Evolutionary conservation across 2,113 vertebrate genomes (phyloP), one percentile per base, ranked within the genome.

Genomic region (Phyllostomus discolor): DNA sequence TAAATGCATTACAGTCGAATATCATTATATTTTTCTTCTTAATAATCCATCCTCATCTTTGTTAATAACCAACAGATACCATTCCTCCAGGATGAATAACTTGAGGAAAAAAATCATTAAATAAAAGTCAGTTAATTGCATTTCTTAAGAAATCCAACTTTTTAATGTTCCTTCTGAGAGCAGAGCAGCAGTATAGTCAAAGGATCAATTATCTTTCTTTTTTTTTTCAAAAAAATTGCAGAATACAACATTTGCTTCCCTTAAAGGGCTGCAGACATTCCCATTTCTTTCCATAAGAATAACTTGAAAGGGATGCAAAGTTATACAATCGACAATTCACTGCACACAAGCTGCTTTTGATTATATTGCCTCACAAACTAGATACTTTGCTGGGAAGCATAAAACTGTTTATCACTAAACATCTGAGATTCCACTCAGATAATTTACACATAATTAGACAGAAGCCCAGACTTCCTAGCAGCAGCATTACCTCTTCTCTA

Each of bases 401-500:
- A 96, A 96, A 97, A 97, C 91, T 89, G 75, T 94, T 98, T 98
- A 96, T 96, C 97, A 86, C 93, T 97, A 98, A 98, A 96, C 91
- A 96, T 97, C 95, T 97, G 94, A 85, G 89, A 97, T 97, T 96
- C 87, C 72, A 88, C 94, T 97, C 90, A 96, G 96, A 97, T 97
- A 97, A 97, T 97, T 98, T 97, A 97, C 84, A 97, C 17, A 22
- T 96, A 98, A 97, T 94, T 96, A 97, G 98, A 91, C 72, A 97
- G 95, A 96, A 97, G 50, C 94, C 97, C 86, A 85, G 80, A 96
- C 75, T 88, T 95, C 57, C 33, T 52, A 66, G 86, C 67, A 0
- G 88, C 83, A 15, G 62, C 93, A 87, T 83, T 83, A 82, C 52
- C 90, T 95, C 89, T 86, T 76, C 62, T 92, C 88, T 78, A 66